Base-by-base conservation (phyloP, 2,888 invertebrate species). In the Malthinus flaveolus region DNA sequence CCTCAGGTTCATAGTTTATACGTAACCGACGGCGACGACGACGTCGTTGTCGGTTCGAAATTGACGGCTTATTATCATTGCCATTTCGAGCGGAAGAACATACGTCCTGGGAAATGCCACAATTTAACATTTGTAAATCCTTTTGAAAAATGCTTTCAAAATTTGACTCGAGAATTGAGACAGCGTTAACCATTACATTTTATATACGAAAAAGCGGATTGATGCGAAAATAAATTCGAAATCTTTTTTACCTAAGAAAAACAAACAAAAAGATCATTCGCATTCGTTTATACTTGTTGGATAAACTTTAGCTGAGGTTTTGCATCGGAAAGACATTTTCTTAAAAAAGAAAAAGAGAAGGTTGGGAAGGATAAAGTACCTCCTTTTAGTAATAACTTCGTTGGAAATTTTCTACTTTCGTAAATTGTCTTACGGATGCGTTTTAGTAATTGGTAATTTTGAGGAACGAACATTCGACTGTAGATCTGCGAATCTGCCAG, bases 21-120 rank as follows among this genome's bases (percentile, higher is more conserved):
- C 12, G 13, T 45, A 45, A 34, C 52, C 23, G 23, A 23, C 23
- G 23, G 5, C 23, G 23, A 23, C 23, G 23, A 23, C 23, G 23
- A 23, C 23, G 23, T 23, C 23, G 23, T 23, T 23, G 23, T 23
- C 23, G 23, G 23, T 23, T 23, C 10, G 35, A 45, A 37, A 46
- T 53, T 47, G 53, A 53, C 53, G 47, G 53, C 46, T 53, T 53
- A 53, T 53, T 53, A 53, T 53, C 53, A 32, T 44, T 45, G 45
- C 35, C 15, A 46, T 13, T 45, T 47, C 32, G 7, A 13, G 35
- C 12, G 37, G 12, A 47, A 53, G 35, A 53, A 52, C 45, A 33
- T 52, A 44, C 46, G 37, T 46, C 45, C 12, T 12, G 31, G 46
- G 36, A 45, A 44, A 52, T 52, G 32, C 44, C 12, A 37, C 52